Evolutionary conservation across 2,113 vertebrate species (phyloP).

Genomic region (Paracanthobrama guichenoti): DNA sequence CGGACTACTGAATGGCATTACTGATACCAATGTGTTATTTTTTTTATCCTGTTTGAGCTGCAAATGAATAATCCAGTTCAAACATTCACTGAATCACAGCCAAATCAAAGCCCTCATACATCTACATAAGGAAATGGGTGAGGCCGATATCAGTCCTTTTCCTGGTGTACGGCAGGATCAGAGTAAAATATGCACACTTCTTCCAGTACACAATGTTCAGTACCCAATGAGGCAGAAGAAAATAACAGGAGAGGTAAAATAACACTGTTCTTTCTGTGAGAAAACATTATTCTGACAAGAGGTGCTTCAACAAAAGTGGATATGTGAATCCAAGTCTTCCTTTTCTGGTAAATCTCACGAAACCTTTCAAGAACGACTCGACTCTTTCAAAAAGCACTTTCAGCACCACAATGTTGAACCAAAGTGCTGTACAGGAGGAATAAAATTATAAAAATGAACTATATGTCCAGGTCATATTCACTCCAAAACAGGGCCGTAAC

Average conservation of each 20-base stretch:
- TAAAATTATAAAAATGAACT: no score
- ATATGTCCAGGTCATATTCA: no score
- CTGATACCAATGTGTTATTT: not conserved
- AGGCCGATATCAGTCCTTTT: constrained; percentile 41
- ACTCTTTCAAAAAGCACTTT: no score
- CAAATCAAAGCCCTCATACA: not conserved
- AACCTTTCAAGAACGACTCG: not conserved
- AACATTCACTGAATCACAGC: not conserved
- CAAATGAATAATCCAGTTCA: constrained; percentile 5
- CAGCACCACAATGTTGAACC: no score
- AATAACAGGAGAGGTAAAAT: constrained; percentile 50
- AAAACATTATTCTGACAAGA: not conserved
- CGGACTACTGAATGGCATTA: not conserved
- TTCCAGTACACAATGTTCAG: constrained; percentile 53
- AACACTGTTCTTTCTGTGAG: not conserved
- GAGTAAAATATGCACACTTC: constrained; percentile 50
- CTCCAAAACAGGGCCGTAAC: no score
- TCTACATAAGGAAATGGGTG: constrained; percentile 56
- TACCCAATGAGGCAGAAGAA: constrained; percentile 52
- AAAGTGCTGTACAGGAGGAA: no score
- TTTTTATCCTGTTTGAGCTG: not conserved
- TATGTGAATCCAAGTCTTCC: not conserved
- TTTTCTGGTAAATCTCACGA: not conserved
- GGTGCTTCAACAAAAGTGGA: not conserved
- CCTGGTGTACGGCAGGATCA: constrained; percentile 52